Conservation (phyloP, 1,140 invertebrate species). For the Drosophila dunni region DNA sequence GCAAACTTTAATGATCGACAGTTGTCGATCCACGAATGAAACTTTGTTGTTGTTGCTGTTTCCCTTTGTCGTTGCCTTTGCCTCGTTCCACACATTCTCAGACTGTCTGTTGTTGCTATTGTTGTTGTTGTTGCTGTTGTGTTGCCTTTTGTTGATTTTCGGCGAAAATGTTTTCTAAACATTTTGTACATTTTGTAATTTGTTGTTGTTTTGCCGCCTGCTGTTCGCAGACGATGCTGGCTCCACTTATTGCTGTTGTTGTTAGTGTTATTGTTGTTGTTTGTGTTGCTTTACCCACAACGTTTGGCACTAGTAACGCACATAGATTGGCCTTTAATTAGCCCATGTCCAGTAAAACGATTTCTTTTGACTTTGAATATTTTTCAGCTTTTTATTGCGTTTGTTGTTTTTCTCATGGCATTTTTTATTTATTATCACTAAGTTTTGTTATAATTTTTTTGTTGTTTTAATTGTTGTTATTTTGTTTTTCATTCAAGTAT, state of each 20-base stretch:
- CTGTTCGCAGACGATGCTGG: constrained; percentile 21
- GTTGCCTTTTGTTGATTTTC: constrained; percentile 71
- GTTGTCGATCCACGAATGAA: constrained; percentile 63
- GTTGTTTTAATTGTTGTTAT: constrained; percentile 9
- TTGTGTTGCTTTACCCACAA: constrained; percentile 32
- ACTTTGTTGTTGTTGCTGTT: constrained; percentile 35
- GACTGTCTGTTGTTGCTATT: constrained; percentile 54
- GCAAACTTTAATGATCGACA: constrained; percentile 81
- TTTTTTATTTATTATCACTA: constrained; percentile 69
- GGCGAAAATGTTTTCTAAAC: constrained; percentile 84
- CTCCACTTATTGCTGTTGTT: constrained; percentile 38
- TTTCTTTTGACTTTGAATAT: constrained; percentile 21
- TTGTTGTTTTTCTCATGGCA: constrained; percentile 35
- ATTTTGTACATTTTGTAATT: constrained; percentile 82
- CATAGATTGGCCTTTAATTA: constrained; percentile 64
- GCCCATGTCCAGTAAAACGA: constrained; percentile 59
- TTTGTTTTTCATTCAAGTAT: constrained; percentile 37
- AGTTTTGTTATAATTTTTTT: constrained; percentile 29
- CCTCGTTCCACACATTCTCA: constrained; percentile 69
- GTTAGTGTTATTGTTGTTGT: constrained; percentile 35
- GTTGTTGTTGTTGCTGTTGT: constrained; percentile 37
- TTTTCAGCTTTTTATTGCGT: constrained; percentile 31
- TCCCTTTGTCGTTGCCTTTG: constrained; percentile 55
- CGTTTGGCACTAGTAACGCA: constrained; percentile 52
- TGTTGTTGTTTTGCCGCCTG: constrained; percentile 41